These are phyloP conservation scores for Drosophila parthenogenetica DNA, from an alignment of 2,888 invertebrate species.

Conservation along the genomic window DNA sequence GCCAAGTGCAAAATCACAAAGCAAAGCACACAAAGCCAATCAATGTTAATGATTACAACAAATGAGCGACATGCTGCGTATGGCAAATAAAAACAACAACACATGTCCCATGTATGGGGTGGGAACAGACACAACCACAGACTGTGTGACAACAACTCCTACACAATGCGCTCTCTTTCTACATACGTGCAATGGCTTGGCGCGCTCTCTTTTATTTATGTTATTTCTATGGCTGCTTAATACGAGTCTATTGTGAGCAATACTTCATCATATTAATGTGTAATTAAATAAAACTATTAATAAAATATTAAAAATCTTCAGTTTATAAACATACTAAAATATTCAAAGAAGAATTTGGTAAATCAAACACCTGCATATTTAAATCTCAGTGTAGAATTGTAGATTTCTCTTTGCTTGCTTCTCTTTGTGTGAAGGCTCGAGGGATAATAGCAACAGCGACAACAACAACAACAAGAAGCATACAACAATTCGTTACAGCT, in stretches of 20 bases:
- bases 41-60: conserved; percentile 62
- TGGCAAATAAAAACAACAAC: conserved; percentile 56
- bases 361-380: conserved; percentile 22
- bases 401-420: conserved; percentile 22
- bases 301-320: too few relatives aligned
- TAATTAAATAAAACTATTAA: not conserved
- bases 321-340: too few relatives aligned
- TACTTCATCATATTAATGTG: not conserved
- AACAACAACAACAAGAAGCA: conserved; percentile 20
- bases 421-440: conserved; percentile 33
- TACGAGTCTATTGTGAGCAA: not conserved
- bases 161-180: conserved; percentile 36
- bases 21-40: conserved; percentile 62
- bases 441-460: conserved; percentile 20
- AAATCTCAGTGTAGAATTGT: conserved; percentile 10
- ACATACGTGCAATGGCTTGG: not conserved
- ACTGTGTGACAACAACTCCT: conserved; percentile 39
- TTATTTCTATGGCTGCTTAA: conserved; percentile 46
- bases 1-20: conserved; percentile 65
- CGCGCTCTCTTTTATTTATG: conserved; percentile 5
- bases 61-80: conserved; percentile 59
- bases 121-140: conserved; percentile 9
- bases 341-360: not conserved
- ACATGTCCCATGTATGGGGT: conserved; percentile 33
- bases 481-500: conserved; percentile 18